A percentile compares a stretch with the other conserved stretches of the same genome.
phyloP scores from a whole-genome alignment of 2,888 invertebrate species.

The Iphiclides podalirius region DNA sequence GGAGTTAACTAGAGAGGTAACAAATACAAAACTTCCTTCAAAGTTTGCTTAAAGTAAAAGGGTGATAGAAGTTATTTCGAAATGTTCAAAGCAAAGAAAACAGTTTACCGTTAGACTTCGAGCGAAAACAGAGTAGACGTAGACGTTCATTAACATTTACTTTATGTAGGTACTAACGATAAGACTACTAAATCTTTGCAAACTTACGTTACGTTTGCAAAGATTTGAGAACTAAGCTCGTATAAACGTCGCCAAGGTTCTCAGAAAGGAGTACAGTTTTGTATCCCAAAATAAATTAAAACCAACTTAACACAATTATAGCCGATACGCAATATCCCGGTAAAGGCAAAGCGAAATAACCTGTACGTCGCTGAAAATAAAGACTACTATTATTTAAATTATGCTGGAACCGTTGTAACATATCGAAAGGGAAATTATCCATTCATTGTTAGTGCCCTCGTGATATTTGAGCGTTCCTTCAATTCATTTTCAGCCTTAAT shows the following conservation, averaged over 20 bases:
- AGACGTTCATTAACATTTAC: too few relatives aligned
- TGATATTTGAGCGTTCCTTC: slow-evolving; percentile 41
- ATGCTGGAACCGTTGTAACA: slow-evolving; percentile 67
- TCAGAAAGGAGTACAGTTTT: slow-evolving; percentile 46
- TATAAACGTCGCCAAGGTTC: slow-evolving; percentile 31
- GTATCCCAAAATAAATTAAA: slow-evolving; percentile 63
- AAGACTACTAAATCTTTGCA: too few relatives aligned
- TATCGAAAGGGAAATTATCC: slow-evolving; percentile 74
- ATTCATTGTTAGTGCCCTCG: slow-evolving; percentile 69
- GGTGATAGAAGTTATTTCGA: too few relatives aligned
- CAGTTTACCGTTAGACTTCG: too few relatives aligned
- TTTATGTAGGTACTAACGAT: too few relatives aligned
- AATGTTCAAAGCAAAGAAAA: too few relatives aligned
- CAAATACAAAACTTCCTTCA: too few relatives aligned
- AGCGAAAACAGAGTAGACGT: too few relatives aligned
- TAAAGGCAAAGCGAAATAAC: slow-evolving; percentile 32
- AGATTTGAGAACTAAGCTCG: slow-evolving; percentile 8
- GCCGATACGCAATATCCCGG: slow-evolving; percentile 40
- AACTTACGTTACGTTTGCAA: too few relatives aligned
- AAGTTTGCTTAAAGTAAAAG: too few relatives aligned
- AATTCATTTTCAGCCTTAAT: slow-evolving; percentile 39
- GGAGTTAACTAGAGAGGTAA: too few relatives aligned
- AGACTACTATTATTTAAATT: slow-evolving; percentile 42
- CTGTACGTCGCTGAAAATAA: slow-evolving; percentile 36
- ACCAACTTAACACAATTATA: slow-evolving; percentile 53